Evolutionary conservation across 2,888 invertebrate genomes (phyloP).

Genomic region (Agrochola macilenta): DNA sequence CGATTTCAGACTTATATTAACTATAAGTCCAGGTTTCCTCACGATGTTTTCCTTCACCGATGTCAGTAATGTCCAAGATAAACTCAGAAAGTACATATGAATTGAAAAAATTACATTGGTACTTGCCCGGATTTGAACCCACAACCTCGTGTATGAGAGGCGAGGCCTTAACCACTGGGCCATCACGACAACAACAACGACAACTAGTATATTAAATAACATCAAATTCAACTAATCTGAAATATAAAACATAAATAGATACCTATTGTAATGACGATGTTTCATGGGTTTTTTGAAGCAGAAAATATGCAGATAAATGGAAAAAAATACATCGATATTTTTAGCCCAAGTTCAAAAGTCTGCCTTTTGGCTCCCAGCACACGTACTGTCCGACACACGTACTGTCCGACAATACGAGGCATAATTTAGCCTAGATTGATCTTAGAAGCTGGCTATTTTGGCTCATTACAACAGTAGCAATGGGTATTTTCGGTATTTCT

Average conservation of each 20-base stretch:
- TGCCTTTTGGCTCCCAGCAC: slow-evolving; percentile 16
- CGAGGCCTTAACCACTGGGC: no score
- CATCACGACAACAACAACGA: no score
- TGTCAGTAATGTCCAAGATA: no score
- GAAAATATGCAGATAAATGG: slow-evolving; percentile 9
- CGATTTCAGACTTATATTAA: no score
- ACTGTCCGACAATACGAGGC: slow-evolving; percentile 36
- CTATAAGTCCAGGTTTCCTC: no score
- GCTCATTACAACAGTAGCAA: slow-evolving; percentile 33
- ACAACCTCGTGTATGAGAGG: no score
- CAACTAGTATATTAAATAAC: no score
- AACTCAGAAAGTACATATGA: no score
- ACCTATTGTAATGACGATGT: slow-evolving; percentile 10
- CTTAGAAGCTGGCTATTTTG: slow-evolving; percentile 18
- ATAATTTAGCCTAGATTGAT: slow-evolving; percentile 53
- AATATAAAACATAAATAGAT: slow-evolving; percentile 12
- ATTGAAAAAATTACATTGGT: no score
- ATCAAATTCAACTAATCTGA: neutral
- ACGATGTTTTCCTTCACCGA: no score
- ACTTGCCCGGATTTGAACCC: no score
- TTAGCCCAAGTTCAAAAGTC: slow-evolving; percentile 24
- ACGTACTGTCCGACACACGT: slow-evolving; percentile 56
- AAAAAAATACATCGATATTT: slow-evolving; percentile 37
- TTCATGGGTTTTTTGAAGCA: slow-evolving; percentile 31
- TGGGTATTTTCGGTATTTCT: slow-evolving; percentile 27